phyloP scores from a whole-genome alignment of 2,888 invertebrate genomes.

The Limenitis camilla region DNA sequence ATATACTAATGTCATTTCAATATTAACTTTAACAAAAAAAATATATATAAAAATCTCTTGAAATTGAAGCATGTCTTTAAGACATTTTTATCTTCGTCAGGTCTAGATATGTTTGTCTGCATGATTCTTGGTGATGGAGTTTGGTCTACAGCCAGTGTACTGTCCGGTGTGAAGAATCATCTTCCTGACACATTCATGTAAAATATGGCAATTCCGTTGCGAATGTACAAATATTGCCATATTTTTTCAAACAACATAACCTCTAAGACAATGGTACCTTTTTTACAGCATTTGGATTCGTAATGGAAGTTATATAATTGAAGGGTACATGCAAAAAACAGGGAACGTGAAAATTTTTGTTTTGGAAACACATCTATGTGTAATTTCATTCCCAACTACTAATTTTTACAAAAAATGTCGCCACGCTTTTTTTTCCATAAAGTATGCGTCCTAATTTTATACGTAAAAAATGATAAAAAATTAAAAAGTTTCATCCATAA shows the following conservation, averaged over 20 bases:
- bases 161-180: slow-evolving; percentile 21
- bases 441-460: no score
- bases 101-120: slow-evolving; percentile 21
- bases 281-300: no score
- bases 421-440: no score
- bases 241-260: slow-evolving; percentile 21
- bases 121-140: slow-evolving; percentile 32
- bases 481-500: no score
- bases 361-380: no score
- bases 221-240: slow-evolving; percentile 18
- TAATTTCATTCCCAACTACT: no score
- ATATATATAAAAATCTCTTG: not conserved
- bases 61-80: slow-evolving; percentile 3
- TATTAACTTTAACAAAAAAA: not conserved
- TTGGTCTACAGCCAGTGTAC: slow-evolving; percentile 16
- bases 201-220: slow-evolving; percentile 21
- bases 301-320: no score
- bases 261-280: slow-evolving; percentile 26
- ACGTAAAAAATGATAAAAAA: no score
- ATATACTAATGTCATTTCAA: no score
- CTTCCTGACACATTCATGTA: slow-evolving; percentile 15
- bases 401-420: no score
- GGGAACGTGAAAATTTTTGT: no score
- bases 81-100: slow-evolving; percentile 28
- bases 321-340: no score